Evolutionary conservation across 1,140 invertebrate species (phyloP).

Genomic region (Drosophila gunungcola): DNA sequence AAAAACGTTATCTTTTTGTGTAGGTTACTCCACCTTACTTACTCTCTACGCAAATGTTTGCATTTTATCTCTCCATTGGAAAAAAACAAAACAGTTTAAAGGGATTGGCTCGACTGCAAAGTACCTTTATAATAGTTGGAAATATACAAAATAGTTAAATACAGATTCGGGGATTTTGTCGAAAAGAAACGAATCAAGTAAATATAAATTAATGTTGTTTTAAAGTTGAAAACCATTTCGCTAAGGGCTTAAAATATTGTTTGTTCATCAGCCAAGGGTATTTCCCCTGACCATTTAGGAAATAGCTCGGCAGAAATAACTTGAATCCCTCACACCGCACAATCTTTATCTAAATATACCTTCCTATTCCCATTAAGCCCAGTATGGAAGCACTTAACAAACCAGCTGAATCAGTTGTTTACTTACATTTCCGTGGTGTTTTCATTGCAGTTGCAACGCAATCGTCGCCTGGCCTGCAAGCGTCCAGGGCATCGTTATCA

Average conservation of each 20-base stretch:
- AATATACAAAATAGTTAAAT: too few relatives aligned
- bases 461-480: constrained; percentile 18
- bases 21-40: not conserved
- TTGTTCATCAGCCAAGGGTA: too few relatives aligned
- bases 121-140: constrained; percentile 2
- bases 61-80: constrained; percentile 12
- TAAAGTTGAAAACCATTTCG: too few relatives aligned
- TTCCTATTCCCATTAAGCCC: not conserved
- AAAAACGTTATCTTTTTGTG: constrained; percentile 10
- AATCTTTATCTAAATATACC: not conserved
- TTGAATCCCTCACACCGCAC: not conserved
- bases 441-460: constrained; percentile 51
- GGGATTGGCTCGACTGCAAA: constrained; percentile 1
- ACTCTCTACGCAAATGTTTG: constrained; percentile 30
- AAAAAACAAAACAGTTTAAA: not conserved
- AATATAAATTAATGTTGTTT: too few relatives aligned
- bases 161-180: too few relatives aligned
- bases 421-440: constrained; percentile 21
- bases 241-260: too few relatives aligned
- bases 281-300: too few relatives aligned
- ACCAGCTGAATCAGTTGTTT: constrained; percentile 46
- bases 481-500: constrained; percentile 13
- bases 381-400: constrained; percentile 37
- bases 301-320: not conserved
- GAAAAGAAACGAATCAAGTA: too few relatives aligned